Conservation (phyloP, 2,797 vertebrate genomes). For the Podargus strigoides region DNA sequence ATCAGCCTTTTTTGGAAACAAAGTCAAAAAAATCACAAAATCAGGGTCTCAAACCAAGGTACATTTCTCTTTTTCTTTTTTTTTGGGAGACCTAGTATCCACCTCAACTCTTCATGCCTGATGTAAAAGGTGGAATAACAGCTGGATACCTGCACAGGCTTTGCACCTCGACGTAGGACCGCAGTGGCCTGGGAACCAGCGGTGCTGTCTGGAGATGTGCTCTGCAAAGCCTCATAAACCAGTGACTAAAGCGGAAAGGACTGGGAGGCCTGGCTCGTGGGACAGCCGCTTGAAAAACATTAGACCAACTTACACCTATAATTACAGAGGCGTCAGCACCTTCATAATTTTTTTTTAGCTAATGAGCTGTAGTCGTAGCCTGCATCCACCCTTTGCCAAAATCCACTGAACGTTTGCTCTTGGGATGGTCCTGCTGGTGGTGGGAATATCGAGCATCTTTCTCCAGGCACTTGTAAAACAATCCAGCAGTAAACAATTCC, state of each 20-base stretch:
- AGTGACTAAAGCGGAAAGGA: slow-evolving; percentile 56
- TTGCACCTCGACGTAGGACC: background rate
- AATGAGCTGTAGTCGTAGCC: slow-evolving; percentile 66
- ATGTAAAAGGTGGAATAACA: background rate
- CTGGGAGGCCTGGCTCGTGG: slow-evolving; percentile 57
- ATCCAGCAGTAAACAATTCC: slow-evolving; percentile 73
- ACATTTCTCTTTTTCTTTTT: background rate
- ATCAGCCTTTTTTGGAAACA: background rate
- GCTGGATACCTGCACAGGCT: background rate
- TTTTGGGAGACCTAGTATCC: background rate
- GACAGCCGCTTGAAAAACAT: slow-evolving; percentile 73
- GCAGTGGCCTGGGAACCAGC: background rate
- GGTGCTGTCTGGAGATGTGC: background rate
- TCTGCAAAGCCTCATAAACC: slow-evolving; percentile 55
- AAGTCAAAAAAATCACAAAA: background rate
- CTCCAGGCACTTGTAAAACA: slow-evolving; percentile 70
- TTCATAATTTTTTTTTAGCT: slow-evolving; percentile 62
- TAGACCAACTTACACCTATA: slow-evolving; percentile 76
- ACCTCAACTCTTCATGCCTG: background rate
- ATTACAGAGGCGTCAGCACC: slow-evolving; percentile 76
- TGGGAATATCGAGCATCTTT: slow-evolving; percentile 66
- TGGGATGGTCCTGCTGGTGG: slow-evolving; percentile 50
- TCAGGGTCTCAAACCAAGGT: background rate
- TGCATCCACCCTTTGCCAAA: slow-evolving; percentile 62
- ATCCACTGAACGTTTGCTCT: slow-evolving; percentile 66